Percentiles rank a stretch among this genome's conserved stretches.
Evolutionary conservation across 2,888 invertebrate genomes (phyloP).

Genomic region (Vanessa cardui): DNA sequence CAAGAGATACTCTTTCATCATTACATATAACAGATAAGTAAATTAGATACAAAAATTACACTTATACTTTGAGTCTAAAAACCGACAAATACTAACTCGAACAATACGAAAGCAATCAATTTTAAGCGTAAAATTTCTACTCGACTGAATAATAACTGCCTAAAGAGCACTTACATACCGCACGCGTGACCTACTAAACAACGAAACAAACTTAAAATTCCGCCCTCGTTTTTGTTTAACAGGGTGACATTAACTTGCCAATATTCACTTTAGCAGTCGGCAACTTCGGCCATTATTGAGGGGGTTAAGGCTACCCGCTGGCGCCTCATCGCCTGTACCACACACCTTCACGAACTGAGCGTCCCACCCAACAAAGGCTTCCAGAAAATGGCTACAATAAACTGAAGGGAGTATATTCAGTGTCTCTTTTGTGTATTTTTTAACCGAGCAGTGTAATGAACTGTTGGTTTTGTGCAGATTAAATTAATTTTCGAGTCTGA

Average conservation of each 20-base stretch:
- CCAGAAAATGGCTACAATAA: slow-evolving; percentile 42
- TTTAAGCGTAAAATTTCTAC: not conserved
- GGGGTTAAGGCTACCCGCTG: slow-evolving; percentile 13
- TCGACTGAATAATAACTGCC: not conserved
- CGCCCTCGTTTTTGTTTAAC: slow-evolving; percentile 16
- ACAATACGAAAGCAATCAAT: not conserved
- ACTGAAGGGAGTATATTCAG: slow-evolving; percentile 35
- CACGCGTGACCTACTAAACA: slow-evolving; percentile 10
- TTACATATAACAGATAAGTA: too few relatives aligned
- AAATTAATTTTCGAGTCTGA: slow-evolving; percentile 21
- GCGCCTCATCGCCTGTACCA: slow-evolving; percentile 22
- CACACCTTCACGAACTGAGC: slow-evolving; percentile 25
- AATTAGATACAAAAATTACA: too few relatives aligned
- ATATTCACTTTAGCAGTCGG: slow-evolving; percentile 38
- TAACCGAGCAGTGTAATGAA: slow-evolving; percentile 36
- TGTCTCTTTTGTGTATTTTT: slow-evolving; percentile 40
- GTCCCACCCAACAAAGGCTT: slow-evolving; percentile 34
- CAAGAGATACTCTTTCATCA: too few relatives aligned
- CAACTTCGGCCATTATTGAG: slow-evolving; percentile 35
- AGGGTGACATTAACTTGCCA: slow-evolving; percentile 32
- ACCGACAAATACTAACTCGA: too few relatives aligned
- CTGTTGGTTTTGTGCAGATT: slow-evolving; percentile 34
- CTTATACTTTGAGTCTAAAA: too few relatives aligned
- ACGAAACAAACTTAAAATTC: slow-evolving; percentile 30
- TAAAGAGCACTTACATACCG: slow-evolving; percentile 1